Evolutionary conservation across 2,113 vertebrate genomes (phyloP).

Genomic region (Neodontobutis hainanensis): DNA sequence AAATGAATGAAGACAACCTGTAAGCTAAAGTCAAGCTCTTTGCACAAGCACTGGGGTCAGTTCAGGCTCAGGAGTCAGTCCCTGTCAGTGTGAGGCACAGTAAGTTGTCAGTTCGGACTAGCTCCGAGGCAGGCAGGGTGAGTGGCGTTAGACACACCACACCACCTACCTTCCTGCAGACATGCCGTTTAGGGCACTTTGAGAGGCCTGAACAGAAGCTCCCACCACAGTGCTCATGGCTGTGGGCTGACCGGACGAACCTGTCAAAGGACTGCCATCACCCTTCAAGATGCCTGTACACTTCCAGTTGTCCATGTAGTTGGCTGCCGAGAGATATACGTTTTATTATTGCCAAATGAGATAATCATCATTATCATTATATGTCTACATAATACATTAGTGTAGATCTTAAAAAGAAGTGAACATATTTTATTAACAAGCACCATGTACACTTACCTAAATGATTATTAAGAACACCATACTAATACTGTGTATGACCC

Average conservation of each 20-base stretch:
- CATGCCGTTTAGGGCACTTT: constrained; percentile 88
- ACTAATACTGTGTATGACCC: no score
- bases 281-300: constrained; percentile 96
- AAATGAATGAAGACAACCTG: constrained; percentile 25
- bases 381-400: no score
- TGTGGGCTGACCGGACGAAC: constrained; percentile 85
- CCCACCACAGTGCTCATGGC: constrained; percentile 84
- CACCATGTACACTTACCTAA: no score
- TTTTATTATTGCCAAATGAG: background rate
- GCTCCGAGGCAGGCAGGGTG: constrained; percentile 31
- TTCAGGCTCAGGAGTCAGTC: constrained; percentile 47
- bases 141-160: constrained; percentile 51
- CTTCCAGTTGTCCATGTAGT: constrained; percentile 99
- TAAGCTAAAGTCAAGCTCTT: constrained; percentile 70
- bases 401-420: no score
- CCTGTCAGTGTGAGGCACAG: constrained; percentile 60
- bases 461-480: no score
- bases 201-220: constrained; percentile 83
- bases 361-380: no score
- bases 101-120: constrained; percentile 60
- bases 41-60: constrained; percentile 55
- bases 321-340: constrained; percentile 77
- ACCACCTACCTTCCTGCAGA: constrained; percentile 90
- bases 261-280: constrained; percentile 93
- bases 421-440: no score